Evolutionary conservation across 2,797 vertebrate species (phyloP), one percentile per base, ranked within the genome.

Genomic region (Coracias cyanogaster): DNA sequence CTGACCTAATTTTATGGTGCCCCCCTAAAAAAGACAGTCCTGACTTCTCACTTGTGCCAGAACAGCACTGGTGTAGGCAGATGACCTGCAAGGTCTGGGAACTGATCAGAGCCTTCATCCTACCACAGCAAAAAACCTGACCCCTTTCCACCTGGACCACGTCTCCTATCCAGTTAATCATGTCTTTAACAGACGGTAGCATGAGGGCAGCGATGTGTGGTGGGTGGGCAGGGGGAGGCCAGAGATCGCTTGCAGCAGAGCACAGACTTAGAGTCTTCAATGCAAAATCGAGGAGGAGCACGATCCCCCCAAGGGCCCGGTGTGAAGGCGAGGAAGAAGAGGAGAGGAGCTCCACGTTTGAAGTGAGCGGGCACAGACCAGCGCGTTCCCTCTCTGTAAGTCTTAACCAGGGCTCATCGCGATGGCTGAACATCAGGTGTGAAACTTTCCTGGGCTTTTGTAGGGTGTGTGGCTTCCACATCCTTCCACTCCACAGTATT

Each of bases 331-430:
- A 69, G 29, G 45, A 72, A 39, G 35, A 37, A 33, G 58, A 73
- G 29, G 60, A 77, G n/a, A 55, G 39, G 24, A 87, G 60, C 72
- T 89, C 76, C 57, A 78, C 64, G 37, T 83, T 1, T 15, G 61
- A 78, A 48, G 21, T 5, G 0, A 71, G 4, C 17, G 35, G 55
- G 39, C 37, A 73, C 41, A 29, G 7, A 33, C 4, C 0, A 0
- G 7, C 3, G 1, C 2, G 1, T 31, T 46, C 1, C 0, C 15
- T 22, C 29, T 20, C 67, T 15, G 25, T 18, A 60, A 62, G 41
- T 31, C 21, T 29, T 15, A 33, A 20, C 33, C 29, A 8, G 15
- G 14, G 25, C 55, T n/a, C 12, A 11, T 1, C 20, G 43, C 1
- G 0, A 39, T 5, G 33, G 12, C 39, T 15, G 39, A 49, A 67